These are phyloP conservation scores for Allobates femoralis DNA, from an alignment of 2,797 vertebrate genomes.

Conservation along the genomic window DNA sequence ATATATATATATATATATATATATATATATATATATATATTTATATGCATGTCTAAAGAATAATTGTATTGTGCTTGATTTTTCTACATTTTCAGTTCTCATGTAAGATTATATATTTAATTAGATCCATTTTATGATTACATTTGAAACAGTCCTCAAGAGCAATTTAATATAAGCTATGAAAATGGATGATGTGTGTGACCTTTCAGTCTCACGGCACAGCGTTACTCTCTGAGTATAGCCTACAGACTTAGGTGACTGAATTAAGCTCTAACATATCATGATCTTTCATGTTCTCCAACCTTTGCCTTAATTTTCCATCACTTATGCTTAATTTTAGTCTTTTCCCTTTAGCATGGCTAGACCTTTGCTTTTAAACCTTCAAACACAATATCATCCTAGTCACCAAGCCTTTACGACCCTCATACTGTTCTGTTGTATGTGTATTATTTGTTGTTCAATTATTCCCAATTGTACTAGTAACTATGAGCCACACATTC, in stretches of 20 bases:
- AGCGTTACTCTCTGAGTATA: not conserved
- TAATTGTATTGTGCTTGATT: not conserved
- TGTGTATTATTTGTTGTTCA: not conserved
- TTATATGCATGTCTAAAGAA: not conserved
- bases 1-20: too few species aligned
- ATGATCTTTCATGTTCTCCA: not conserved
- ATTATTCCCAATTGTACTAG: too few species aligned
- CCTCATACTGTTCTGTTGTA: not conserved
- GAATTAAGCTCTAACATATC: not conserved
- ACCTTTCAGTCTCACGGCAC: not conserved
- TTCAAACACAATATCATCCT: not conserved
- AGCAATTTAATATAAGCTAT: constrained; percentile 3
- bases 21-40: too few species aligned
- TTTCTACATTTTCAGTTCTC: not conserved
- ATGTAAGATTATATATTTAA: not conserved
- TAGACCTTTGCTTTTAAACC: not conserved
- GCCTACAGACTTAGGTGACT: constrained; percentile 9
- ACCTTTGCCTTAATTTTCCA: constrained; percentile 4
- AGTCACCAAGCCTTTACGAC: not conserved
- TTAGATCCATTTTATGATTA: constrained; percentile 5
- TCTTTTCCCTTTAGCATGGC: not conserved
- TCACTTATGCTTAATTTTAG: not conserved
- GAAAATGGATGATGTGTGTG: not conserved
- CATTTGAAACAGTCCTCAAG: not conserved
- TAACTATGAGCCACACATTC: too few species aligned